Percentiles rank a stretch among this genome's conserved stretches.
These are phyloP conservation scores for Malacoctenus gilli DNA, from an alignment of 2,797 vertebrate species.

Conservation along the genomic window DNA sequence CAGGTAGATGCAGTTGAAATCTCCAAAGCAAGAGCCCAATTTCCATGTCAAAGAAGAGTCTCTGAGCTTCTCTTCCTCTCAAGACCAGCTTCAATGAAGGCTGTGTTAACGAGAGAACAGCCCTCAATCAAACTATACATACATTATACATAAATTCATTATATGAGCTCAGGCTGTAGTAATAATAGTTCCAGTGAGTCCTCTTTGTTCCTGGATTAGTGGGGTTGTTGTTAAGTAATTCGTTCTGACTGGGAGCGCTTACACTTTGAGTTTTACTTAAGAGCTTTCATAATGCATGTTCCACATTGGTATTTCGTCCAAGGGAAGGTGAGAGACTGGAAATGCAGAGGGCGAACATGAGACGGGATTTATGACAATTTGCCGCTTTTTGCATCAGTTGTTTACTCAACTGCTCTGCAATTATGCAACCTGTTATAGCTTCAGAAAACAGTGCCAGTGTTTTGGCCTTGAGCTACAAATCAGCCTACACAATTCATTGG, in stretches of 20 bases:
- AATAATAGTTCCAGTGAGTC: background rate
- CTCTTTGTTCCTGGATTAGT: background rate
- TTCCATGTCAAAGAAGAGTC: slow-evolving; percentile 26
- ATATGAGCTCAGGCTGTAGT: background rate
- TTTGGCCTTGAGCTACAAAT: slow-evolving; percentile 35
- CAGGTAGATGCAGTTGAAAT: slow-evolving; percentile 12
- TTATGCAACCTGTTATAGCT: slow-evolving; percentile 20
- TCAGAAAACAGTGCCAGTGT: slow-evolving; percentile 18
- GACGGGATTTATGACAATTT: slow-evolving; percentile 28
- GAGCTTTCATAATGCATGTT: slow-evolving; percentile 1
- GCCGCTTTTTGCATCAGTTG: slow-evolving; percentile 34
- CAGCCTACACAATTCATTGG: slow-evolving; percentile 1
- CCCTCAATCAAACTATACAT: slow-evolving; percentile 7
- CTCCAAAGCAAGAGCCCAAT: slow-evolving; percentile 13
- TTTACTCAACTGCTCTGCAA: slow-evolving; percentile 27
- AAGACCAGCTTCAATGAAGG: slow-evolving; percentile 13
- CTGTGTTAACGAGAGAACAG: background rate
- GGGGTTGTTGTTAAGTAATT: slow-evolving; percentile 4
- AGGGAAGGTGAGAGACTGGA: slow-evolving; percentile 4
- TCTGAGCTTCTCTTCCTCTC: slow-evolving; percentile 1
- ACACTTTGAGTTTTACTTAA: background rate
- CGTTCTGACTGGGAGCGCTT: slow-evolving; percentile 4
- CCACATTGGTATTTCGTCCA: slow-evolving; percentile 30
- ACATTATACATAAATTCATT: background rate
- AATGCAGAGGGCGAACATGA: slow-evolving; percentile 4